Conservation (phyloP, 2,113 vertebrate species). For the Muntiacus reevesi region DNA sequence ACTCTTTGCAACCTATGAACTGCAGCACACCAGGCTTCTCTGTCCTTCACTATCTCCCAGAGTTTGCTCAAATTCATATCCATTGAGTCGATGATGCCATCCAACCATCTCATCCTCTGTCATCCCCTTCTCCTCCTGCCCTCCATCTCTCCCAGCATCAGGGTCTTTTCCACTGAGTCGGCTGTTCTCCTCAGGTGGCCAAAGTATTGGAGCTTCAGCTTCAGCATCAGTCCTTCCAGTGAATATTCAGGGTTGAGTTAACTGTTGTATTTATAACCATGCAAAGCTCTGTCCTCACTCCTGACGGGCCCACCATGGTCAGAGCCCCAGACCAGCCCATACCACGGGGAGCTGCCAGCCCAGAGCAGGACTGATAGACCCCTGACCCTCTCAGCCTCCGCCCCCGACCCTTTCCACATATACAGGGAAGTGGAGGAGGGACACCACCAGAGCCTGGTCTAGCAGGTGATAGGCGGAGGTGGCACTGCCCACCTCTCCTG, state of each 20-base stretch:
- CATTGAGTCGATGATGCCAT: not conserved
- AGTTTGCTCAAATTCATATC: not conserved
- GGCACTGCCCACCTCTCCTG: not conserved
- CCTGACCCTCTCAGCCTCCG: not conserved
- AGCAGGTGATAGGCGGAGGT: not conserved
- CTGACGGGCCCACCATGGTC: not conserved
- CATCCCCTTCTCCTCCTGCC: not conserved
- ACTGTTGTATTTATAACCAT: not conserved
- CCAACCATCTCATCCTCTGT: not conserved
- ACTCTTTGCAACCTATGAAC: not conserved
- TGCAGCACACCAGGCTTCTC: not conserved
- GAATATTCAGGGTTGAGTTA: not conserved
- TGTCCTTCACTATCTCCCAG: not conserved
- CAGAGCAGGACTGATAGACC: not conserved
- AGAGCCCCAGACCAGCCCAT: not conserved
- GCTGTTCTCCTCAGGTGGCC: not conserved
- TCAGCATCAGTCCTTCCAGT: not conserved
- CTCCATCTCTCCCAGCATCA: not conserved
- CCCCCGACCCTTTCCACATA: not conserved
- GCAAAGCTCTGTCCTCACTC: not conserved
- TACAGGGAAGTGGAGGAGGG: not conserved
- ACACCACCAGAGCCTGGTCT: not conserved
- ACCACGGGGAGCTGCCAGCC: not conserved
- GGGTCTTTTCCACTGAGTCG: not conserved
- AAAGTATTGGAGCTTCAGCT: not conserved